Base-by-base conservation (phyloP, 2,113 vertebrate species). In the Burhinus oedicnemus region DNA sequence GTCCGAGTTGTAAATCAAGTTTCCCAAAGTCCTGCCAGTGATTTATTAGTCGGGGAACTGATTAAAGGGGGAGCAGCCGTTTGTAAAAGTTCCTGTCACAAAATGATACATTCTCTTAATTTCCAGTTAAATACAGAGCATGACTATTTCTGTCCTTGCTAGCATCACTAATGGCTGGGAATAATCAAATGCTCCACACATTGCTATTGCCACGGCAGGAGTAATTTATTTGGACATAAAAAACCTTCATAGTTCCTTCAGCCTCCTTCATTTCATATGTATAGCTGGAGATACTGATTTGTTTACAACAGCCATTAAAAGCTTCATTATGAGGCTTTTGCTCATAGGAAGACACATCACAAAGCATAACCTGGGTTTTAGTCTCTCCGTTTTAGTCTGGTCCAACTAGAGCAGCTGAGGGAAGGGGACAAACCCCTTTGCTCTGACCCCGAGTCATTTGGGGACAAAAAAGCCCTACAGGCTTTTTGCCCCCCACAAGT, bases 41-140 rank as follows among this genome's bases (percentile, higher is more conserved):
- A 94, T 91, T 70, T 17, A 49, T 74, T 18, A 80, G 55, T 4
- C 2, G 4, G 27, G 60, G n/a, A 83, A 29, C 25, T 25, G 54
- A 71, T 20, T 0, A 1, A 54, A 62, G 12, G 16, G 26, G 38
- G 66, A 79, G 66, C 66, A 49, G 55, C 69, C 57, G 8, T 79
- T 83, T 60, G n/a, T 19, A 49, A 57, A 74, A 58, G 61, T 1
- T n/a, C 49, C 30, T 85, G 94, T 90, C 94, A 89, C 27, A 25
- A 9, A 27, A 70, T 58, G 95, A 95, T 95, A 4, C 79, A 95
- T 90, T 80, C 71, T 69, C 77, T 94, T 92, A 38, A 70, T 96
- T 86, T 64, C 64, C 83, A 22, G 49, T 52, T 64, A 82, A 91
- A 81, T 10, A 11, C 10, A 19, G 79, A 76, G 27, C 40, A 19